Percentiles rank a stretch among this genome's conserved stretches.
phyloP scores from a whole-genome alignment of 30 jellyfish, hydroid and myxozoan species.

The Turritopsis rubra region DNA sequence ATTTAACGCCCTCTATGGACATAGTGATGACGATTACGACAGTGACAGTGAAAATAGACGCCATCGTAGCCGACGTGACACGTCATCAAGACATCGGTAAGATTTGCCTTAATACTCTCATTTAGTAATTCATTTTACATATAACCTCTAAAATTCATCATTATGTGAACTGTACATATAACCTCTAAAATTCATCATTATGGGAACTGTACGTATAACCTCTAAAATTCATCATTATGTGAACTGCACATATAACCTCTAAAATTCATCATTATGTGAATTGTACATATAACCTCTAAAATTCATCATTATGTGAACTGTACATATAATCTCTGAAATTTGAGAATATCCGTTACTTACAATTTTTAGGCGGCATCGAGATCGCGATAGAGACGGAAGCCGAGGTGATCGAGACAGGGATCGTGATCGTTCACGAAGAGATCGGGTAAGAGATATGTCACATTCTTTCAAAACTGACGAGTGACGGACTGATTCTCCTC shows the following conservation, averaged over 20 bases:
- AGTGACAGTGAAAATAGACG: conserved; percentile 69
- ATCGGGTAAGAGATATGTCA: conserved; percentile 33
- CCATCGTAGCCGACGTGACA: conserved; percentile 57
- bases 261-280: too few species aligned
- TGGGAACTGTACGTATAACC: too few species aligned
- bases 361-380: conserved; percentile 34
- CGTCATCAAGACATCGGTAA: conserved; percentile 54
- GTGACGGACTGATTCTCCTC: too few species aligned
- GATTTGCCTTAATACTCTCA: too few species aligned
- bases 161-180: too few species aligned
- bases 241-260: too few species aligned
- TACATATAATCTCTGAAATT: background rate
- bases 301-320: too few species aligned
- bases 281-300: too few species aligned
- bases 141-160: background rate
- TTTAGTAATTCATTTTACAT: background rate
- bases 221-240: too few species aligned
- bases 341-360: background rate
- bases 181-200: background rate
- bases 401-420: conserved; percentile 80
- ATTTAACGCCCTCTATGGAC: conserved; percentile 19
- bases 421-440: conserved; percentile 70
- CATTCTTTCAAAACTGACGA: background rate
- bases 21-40: conserved; percentile 79
- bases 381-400: conserved; percentile 35